Evolutionary conservation across 2,797 vertebrate genomes (phyloP), one percentile per base, ranked within the genome.

Genomic region (Sebastes ruberrimus): DNA sequence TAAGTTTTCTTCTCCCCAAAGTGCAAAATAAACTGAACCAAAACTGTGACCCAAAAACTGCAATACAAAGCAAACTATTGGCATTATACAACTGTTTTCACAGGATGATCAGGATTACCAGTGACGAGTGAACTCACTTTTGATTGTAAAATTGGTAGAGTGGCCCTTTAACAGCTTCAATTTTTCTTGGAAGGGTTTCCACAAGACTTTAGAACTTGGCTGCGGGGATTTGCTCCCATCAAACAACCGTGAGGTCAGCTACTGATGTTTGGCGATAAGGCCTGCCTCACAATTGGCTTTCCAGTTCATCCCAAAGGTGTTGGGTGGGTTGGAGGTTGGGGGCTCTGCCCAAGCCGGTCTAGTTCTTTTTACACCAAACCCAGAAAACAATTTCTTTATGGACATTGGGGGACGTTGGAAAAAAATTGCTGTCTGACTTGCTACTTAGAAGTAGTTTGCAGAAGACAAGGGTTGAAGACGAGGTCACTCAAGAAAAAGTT

Each of bases 401-500:
- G 32, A 46, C 23, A 2, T 13, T 18, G 14, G 13, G 60, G 46
- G 71, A 5, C 30, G 4, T n/a, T 38, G 16, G 35, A 27, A 38
- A 35, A 53, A 57, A 53, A 32, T 25, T 9, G 23, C 49, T 66
- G 9, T 2, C 4, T 30, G 60, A 52, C 64, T 57, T 10, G 30
- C 22, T 65, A 57, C 65, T 64, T 32, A 22, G 30, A 74, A 14
- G 25, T 42, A 69, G 62, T 67, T 80, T 75, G 61, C 46, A 77
- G 55, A 38, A 68, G 64, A 68, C 63, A 18, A 11, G 22, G 33
- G 78, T 80, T 86, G 53, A 86, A 71, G 35, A 66, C 13, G 52
- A 74, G 76, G 78, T 80, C 66, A 62, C 4, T 68, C 6, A 22
- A 68, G 56, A 66, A 72, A 84, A 84, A 75, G 72, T 81, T 82